Percentiles rank a stretch among this genome's conserved stretches.
These are phyloP conservation scores for Dryobates pubescens DNA, from an alignment of 2,797 vertebrate species.

Conservation along the genomic window DNA sequence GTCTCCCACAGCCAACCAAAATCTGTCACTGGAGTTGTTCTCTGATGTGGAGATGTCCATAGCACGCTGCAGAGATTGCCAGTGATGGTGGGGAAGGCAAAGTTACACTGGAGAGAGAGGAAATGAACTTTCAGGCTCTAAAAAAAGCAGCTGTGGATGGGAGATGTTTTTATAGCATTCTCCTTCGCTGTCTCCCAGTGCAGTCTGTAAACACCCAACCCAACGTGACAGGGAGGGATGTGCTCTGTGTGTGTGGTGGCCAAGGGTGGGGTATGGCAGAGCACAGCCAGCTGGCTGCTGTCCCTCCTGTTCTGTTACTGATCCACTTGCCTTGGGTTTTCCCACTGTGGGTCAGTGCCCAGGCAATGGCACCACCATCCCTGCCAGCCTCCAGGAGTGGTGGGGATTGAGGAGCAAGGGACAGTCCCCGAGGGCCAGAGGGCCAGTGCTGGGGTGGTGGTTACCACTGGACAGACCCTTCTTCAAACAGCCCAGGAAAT, in stretches of 20 bases:
- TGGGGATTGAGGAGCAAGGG: accelerated
- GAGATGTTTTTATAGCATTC: neutral
- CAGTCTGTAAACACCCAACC: neutral
- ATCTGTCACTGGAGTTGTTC: slow-evolving; percentile 60
- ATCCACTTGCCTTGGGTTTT: neutral
- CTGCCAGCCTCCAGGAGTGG: neutral
- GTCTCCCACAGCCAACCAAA: slow-evolving; percentile 50
- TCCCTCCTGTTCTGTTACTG: accelerated
- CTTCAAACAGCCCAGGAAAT: accelerated
- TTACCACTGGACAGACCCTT: neutral
- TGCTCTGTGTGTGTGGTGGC: accelerated
- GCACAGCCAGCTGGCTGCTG: neutral
- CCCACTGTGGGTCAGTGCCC: neutral
- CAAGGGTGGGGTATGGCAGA: accelerated
- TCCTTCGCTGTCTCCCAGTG: neutral
- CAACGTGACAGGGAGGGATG: accelerated
- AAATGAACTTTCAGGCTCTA: slow-evolving; percentile 1
- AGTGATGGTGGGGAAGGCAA: neutral
- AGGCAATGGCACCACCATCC: accelerated
- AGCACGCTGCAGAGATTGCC: accelerated
- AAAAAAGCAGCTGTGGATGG: neutral
- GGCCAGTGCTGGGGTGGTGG: neutral
- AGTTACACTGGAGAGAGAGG: slow-evolving; percentile 3
- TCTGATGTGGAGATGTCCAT: neutral
- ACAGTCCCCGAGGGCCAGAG: neutral